Base-by-base conservation (phyloP, 2,797 vertebrate genomes). In the Coracias cyanogaster region DNA sequence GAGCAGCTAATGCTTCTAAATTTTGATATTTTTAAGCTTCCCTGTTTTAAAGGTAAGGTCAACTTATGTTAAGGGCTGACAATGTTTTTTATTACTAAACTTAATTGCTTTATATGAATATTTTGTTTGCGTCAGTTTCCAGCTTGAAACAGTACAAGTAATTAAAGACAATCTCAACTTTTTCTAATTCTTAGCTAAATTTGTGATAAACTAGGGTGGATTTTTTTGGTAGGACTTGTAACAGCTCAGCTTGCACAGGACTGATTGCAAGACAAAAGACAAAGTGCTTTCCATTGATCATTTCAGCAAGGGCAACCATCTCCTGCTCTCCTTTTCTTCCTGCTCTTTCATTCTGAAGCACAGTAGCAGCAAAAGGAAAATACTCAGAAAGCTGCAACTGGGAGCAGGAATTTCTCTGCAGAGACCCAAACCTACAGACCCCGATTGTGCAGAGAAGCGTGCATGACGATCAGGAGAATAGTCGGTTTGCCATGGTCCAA, bases 271-370 rank as follows among this genome's bases (percentile, higher is more conserved):
- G 73, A 80, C 64, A 94, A 57, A 94, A 92, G 52, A 61, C 67
- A 54, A 82, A 96, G 70, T 84, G 80, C 82, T 94, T 92, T 66
- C 80, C 83, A 64, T n/a, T 95, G 96, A 93, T 94, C 60, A 72
- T 94, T 96, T 93, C 83, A 89, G 86, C 73, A 92, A 88, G 74
- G 80, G 73, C 83, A 92, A 72, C 89, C 77, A 60, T 95, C 83
- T 92, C 77, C 73, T 0, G 1, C 74, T 96, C 64, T 89, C 66
- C 64, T 92, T 95, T 96, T 95, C 80, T 93, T 93, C 62, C 24
- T 80, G 7, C 26, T 60, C 60, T 93, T 96, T 95, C 81, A 90
- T 77, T 84, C 77, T 80, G 74, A 90, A 85, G 74, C 88, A 65
- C 52, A 58, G 83, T 41, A 93, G 66, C 55, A 70, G 45, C 14